Evolutionary conservation across 2,113 vertebrate species (phyloP), one percentile per base, ranked within the genome.

Genomic region (Ailuropoda melanoleuca): DNA sequence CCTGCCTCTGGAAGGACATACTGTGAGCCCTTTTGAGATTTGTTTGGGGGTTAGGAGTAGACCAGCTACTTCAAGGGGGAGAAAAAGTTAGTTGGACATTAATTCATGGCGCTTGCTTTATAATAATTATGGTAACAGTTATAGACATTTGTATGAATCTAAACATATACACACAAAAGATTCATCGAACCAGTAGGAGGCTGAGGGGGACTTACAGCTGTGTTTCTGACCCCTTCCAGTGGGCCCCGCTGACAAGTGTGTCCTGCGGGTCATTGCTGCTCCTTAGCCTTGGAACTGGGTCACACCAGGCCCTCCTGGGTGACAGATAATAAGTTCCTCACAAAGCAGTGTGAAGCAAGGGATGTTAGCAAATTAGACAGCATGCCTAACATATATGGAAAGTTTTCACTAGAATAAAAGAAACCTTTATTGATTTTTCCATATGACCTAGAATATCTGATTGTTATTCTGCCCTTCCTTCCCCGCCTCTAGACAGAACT

Each of bases 191-290:
- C 29, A 60, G 2, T 56, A 15, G 46, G 31, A 50, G 15, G 24
- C 72, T 62, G 60, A 13, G n/a, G 19, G 29, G 39, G 39, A 29
- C 53, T 74, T 9, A 12, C 0, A 17, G 34, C 43, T 31, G 0
- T 19, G 37, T 29, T 70, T 56, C 62, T 24, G 50, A 17, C 39
- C 48, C n/a, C 48, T 60, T 48, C 29, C 48, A 64, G 29, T 8
- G 1, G 1, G 46, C 23, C 17, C 15, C 3, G 1, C 4, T 2
- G 6, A 21, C 39, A 74, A 14, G 55, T 80, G 53, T 21, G 6
- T 24, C 37, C 46, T 39, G 3, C 0, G 8, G 12, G 12, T 19
- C n/a, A 1, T 4, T 18, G 2, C 3, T 62, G 15, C 17, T 80
- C 48, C 31, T 68, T 8, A 8, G 46, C 55, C 56, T 55, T 48